Conservation (phyloP, 1,140 invertebrate species). For the Monomorium pharaonis region DNA sequence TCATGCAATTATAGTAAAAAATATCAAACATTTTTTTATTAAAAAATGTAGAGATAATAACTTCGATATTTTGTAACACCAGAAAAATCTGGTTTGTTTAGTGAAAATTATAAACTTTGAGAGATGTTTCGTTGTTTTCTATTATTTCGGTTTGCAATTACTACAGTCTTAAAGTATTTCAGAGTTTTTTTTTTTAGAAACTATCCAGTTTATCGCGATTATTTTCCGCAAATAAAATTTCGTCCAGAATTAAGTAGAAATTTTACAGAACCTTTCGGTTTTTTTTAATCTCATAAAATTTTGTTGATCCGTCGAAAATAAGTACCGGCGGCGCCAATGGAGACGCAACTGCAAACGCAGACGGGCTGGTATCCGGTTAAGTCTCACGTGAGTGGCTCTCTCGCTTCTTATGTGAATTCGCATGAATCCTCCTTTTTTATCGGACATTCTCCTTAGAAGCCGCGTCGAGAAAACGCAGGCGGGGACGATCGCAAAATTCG, state of each 20-base stretch:
- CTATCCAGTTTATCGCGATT: background rate
- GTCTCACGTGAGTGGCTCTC: constrained; percentile 75
- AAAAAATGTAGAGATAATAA: background rate
- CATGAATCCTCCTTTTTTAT: constrained; percentile 76
- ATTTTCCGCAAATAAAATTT: background rate
- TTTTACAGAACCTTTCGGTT: too few relatives aligned
- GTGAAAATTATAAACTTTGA: background rate
- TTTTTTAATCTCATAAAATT: background rate
- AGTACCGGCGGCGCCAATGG: constrained; percentile 69
- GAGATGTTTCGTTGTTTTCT: background rate
- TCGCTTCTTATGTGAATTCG: constrained; percentile 77
- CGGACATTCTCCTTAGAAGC: constrained; percentile 67
- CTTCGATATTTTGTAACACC: background rate
- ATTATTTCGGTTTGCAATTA: background rate
- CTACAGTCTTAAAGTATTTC: background rate
- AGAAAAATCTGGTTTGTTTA: background rate
- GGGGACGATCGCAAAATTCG: constrained; percentile 44
- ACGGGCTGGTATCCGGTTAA: constrained; percentile 77
- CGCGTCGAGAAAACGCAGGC: constrained; percentile 50
- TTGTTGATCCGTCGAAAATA: background rate
- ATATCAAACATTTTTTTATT: background rate
- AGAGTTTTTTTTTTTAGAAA: background rate
- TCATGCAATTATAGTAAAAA: too few relatives aligned
- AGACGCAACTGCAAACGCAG: constrained; percentile 74
- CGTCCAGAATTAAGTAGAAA: background rate